These are phyloP conservation scores for Pipistrellus nathusii DNA, from an alignment of 2,797 vertebrate genomes.

Conservation along the genomic window DNA sequence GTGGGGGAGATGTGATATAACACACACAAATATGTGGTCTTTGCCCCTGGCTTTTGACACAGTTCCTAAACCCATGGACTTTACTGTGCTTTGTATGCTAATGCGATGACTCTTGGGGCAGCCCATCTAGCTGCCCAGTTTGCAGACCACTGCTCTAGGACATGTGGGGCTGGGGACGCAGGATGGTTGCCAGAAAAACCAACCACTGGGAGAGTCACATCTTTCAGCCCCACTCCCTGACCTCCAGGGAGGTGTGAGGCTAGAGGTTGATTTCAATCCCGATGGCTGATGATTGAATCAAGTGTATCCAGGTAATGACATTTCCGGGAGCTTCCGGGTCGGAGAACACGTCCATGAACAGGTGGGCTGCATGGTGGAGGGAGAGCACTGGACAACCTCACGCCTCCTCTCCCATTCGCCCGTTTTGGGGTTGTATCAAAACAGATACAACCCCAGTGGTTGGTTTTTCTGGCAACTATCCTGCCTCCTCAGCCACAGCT, in stretches of 20 bases:
- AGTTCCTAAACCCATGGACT: not conserved
- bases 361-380: not conserved
- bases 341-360: not conserved
- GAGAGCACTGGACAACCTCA: not conserved
- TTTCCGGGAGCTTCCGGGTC: not conserved
- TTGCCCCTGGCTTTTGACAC: conserved; percentile 13
- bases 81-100: not conserved
- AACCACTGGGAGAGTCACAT: not conserved
- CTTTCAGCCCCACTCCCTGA: not conserved
- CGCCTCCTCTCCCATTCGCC: fast-evolving
- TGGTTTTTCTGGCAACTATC: no score
- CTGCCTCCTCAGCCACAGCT: no score
- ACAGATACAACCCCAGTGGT: no score
- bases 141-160: no score
- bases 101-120: not conserved
- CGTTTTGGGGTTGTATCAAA: not conserved
- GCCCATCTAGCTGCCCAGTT: not conserved
- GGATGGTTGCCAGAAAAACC: not conserved
- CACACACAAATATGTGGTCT: not conserved
- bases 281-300: not conserved
- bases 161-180: no score
- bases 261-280: not conserved
- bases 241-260: not conserved
- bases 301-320: not conserved
- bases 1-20: not conserved